Evolutionary conservation across 2,888 invertebrate genomes (phyloP), one percentile per base, ranked within the genome.

Genomic region (Meandrusa payeni): DNA sequence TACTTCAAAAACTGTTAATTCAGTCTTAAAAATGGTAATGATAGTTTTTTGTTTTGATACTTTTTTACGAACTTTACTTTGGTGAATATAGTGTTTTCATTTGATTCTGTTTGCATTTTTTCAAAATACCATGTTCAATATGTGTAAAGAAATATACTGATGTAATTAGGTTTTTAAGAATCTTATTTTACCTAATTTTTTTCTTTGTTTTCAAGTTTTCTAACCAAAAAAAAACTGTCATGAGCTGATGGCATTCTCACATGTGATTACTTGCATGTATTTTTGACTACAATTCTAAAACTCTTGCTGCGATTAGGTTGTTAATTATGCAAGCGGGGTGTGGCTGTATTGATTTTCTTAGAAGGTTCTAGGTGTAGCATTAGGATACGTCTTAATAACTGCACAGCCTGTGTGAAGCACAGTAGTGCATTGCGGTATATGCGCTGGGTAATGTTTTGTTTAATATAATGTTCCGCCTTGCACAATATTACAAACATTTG

Each of bases 11-110:
- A 60, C 44, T 27, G 51, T 53, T 52, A 55, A 60, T 64, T 69
- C 64, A 54, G 58, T 59, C 52, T 55, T 69, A 85, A 88, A 87
- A 87, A 88, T 88, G 88, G 88, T 88, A 87, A 86, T 79, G 83
- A 85, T 81, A 82, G 83, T 88, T 88, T 87, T 89, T 89, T 89
- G 88, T 88, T 88, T 88, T 88, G 88, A 85, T 87, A 88, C 86
- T 85, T 88, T 83, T 88, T 88, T 79, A 79, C 72, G 64, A 81
- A 82, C 75, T 80, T 77, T 69, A 73, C 76, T 70, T 75, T 65
- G 62, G 65, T 64, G 61, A 64, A 67, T 69, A 66, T 69, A 65
- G 61, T 68, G 66, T 73, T 76, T 79, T 77, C 64, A 42, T 44
- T 45, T 47, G 54, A 67, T 64, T 67, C 62, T 54, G 44, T 47